Percentiles rank a stretch among this genome's conserved stretches.
Conservation (phyloP, 2,113 vertebrate species). For the Piliocolobus tephrosceles region DNA sequence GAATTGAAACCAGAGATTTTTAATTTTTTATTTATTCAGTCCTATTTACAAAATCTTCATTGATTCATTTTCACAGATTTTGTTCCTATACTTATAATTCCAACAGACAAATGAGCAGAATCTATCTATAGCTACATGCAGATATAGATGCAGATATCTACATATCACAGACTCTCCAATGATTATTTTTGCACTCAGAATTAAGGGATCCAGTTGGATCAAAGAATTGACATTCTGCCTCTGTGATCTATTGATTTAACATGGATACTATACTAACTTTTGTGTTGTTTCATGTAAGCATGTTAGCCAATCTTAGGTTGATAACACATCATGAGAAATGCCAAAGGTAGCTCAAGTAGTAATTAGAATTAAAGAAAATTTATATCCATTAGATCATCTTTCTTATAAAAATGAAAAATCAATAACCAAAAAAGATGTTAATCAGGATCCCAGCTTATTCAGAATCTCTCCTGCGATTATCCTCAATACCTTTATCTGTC, state of each 20-base stretch:
- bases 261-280: not conserved
- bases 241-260: slow-evolving; percentile 19
- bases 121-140: not conserved
- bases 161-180: not conserved
- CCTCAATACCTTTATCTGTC: not conserved
- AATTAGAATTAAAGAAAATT: not conserved
- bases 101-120: not conserved
- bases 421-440: not conserved
- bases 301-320: not conserved
- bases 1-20: slow-evolving; percentile 14
- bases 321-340: not conserved
- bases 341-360: not conserved
- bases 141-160: not conserved
- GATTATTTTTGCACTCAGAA: slow-evolving; percentile 37
- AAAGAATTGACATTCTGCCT: not conserved
- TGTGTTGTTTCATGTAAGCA: not conserved
- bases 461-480: not conserved
- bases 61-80: slow-evolving; percentile 27
- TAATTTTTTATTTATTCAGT: not conserved
- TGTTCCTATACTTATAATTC: not conserved
- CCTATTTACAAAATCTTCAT: slow-evolving; percentile 30
- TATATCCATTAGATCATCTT: not conserved
- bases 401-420: not conserved
- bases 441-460: not conserved
- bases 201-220: not conserved